A percentile compares a stretch with the other conserved stretches of the same genome.
Conservation (phyloP, 2,113 vertebrate genomes). For the Morone chrysops region DNA sequence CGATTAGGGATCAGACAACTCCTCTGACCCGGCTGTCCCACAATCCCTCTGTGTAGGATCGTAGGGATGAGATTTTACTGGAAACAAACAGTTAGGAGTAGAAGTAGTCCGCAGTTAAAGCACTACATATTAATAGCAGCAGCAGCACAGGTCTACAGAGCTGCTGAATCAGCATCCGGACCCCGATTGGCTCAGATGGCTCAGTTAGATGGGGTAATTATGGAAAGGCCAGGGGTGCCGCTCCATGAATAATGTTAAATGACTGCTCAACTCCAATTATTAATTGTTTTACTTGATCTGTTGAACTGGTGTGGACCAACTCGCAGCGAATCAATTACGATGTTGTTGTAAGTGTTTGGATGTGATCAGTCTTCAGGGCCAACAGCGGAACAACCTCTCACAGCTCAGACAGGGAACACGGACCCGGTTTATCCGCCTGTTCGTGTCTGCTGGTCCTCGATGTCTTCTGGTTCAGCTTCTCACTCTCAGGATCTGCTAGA, state of each 20-base stretch:
- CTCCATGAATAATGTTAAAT: constrained; percentile 29
- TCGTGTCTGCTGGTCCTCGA: too few species aligned
- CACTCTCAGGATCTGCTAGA: too few species aligned
- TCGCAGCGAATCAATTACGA: background rate
- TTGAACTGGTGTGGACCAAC: constrained; percentile 23
- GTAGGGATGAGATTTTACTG: background rate
- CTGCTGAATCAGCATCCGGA: constrained; percentile 47
- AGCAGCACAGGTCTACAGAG: background rate
- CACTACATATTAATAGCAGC: background rate
- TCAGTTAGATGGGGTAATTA: constrained; percentile 43
- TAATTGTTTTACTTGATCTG: constrained; percentile 44
- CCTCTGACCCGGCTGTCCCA: background rate
- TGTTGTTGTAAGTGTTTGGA: background rate
- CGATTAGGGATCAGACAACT: constrained; percentile 41
- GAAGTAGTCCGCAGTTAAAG: constrained; percentile 7
- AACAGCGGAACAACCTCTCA: background rate
- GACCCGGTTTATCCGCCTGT: too few species aligned
- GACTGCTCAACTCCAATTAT: constrained; percentile 17
- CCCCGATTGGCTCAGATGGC: constrained; percentile 41
- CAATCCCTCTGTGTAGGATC: background rate
- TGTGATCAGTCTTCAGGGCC: background rate
- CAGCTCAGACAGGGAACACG: too few species aligned
- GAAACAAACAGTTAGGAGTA: constrained; percentile 45
- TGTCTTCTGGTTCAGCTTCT: too few species aligned
- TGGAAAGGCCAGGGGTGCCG: background rate